Evolutionary conservation across 2,888 invertebrate genomes (phyloP).

Genomic region (Drosophila monieri): DNA sequence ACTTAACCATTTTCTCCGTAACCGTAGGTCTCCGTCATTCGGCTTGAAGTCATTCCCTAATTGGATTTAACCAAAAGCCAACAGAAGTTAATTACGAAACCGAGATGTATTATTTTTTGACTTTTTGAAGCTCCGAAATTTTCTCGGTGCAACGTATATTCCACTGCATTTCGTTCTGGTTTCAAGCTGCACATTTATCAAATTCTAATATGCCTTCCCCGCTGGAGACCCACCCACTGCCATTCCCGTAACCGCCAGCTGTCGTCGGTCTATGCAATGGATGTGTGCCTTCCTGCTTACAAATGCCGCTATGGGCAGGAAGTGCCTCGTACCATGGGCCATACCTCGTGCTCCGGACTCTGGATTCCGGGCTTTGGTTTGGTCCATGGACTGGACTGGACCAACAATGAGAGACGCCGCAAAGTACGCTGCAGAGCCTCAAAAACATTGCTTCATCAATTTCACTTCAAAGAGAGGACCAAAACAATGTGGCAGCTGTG

Average conservation of each 20-base stretch:
- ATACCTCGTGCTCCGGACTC: neutral
- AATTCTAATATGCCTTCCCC: conserved; percentile 48
- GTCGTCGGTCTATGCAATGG: conserved; percentile 42
- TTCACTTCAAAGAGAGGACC: conserved; percentile 15
- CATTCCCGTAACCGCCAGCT: conserved; percentile 43
- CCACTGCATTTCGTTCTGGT: conserved; percentile 20
- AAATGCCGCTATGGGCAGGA: conserved; percentile 23
- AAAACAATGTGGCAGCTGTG: conserved; percentile 23
- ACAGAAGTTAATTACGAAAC: conserved; percentile 13
- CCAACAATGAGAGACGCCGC: conserved; percentile 10
- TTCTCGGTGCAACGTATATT: conserved; percentile 17
- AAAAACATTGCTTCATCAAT: conserved; percentile 29
- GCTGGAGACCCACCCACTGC: conserved; percentile 3
- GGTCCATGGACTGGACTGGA: neutral
- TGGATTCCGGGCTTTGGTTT: neutral
- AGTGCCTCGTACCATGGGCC: neutral
- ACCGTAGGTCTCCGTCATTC: neutral
- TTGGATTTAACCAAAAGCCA: conserved; percentile 16
- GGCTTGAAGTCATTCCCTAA: neutral
- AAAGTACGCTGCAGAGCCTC: conserved; percentile 23
- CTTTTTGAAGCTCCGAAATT: neutral
- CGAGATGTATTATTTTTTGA: neutral
- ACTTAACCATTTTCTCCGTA: neutral
- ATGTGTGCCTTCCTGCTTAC: conserved; percentile 46
- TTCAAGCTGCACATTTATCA: conserved; percentile 44